A percentile compares a stretch with the other conserved stretches of the same genome.
phyloP scores from a whole-genome alignment of 2,797 vertebrate species.

The Scomberomorus guttatus region DNA sequence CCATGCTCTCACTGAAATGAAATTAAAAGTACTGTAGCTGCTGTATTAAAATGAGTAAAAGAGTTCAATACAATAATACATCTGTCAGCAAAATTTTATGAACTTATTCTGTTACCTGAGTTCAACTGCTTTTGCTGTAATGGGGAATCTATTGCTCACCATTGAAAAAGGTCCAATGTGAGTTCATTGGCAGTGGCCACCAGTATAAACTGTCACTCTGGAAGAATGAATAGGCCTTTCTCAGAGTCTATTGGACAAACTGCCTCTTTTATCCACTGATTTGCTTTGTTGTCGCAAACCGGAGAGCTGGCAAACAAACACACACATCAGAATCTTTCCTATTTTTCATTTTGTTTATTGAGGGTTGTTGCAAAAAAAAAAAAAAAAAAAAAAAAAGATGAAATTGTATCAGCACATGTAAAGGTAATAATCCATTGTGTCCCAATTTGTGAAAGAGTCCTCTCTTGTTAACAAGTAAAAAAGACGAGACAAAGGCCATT shows the following conservation, averaged over 20 bases:
- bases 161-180: constrained; percentile 42
- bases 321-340: constrained; percentile 15
- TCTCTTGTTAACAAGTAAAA: constrained; percentile 40
- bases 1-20: constrained; percentile 26
- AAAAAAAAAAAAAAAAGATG: background rate
- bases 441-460: constrained; percentile 8
- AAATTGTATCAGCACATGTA: background rate
- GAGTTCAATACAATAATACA: constrained; percentile 10
- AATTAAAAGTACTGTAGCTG: constrained; percentile 38
- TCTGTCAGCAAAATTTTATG: constrained; percentile 34
- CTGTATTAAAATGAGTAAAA: constrained; percentile 21
- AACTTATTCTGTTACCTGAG: constrained; percentile 16
- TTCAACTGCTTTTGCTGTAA: constrained; percentile 18
- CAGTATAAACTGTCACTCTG: constrained; percentile 48
- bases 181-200: constrained; percentile 57
- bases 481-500: constrained; percentile 55
- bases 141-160: constrained; percentile 31
- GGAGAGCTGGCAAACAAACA: constrained; percentile 48
- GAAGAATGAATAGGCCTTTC: constrained; percentile 61
- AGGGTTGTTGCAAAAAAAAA: background rate
- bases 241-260: constrained; percentile 57
- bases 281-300: constrained; percentile 64
- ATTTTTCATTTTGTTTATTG: background rate
- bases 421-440: constrained; percentile 8
- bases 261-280: constrained; percentile 65